Evolutionary conservation across 2,113 vertebrate species (phyloP).

Genomic region (Psophia crepitans): DNA sequence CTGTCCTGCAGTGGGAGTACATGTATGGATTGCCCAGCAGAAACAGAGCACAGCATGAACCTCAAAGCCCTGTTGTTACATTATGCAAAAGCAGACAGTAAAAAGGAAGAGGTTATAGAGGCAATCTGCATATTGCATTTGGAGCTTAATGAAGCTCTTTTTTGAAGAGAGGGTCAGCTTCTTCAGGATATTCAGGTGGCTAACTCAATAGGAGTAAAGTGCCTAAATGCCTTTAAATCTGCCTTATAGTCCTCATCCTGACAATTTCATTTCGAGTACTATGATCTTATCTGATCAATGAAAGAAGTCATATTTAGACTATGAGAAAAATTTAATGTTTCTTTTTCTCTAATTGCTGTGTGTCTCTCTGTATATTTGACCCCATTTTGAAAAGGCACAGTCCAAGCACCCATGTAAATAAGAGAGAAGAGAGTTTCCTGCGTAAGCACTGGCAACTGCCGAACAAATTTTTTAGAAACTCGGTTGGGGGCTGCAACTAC

Average conservation of each 20-base stretch:
- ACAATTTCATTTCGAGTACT: neutral
- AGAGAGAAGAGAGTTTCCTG: neutral
- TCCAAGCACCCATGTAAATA: neutral
- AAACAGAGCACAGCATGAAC: neutral
- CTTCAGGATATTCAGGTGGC: neutral
- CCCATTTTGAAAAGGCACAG: neutral
- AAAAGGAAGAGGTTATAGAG: neutral
- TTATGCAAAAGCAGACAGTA: slow-evolving; percentile 20
- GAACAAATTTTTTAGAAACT: neutral
- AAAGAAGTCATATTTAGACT: neutral
- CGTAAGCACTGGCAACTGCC: neutral
- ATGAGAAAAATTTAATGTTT: neutral
- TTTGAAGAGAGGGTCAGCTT: neutral
- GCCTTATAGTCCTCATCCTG: neutral
- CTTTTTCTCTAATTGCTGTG: neutral
- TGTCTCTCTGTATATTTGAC: neutral
- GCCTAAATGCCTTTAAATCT: neutral
- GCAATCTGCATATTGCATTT: neutral
- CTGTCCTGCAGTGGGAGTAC: neutral
- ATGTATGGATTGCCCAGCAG: neutral
- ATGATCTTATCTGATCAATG: neutral
- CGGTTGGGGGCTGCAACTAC: neutral
- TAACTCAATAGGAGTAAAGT: neutral
- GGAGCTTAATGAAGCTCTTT: neutral
- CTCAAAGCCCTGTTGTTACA: neutral